Conservation (phyloP, 2,113 vertebrate genomes). For the Sterna hirundo region DNA sequence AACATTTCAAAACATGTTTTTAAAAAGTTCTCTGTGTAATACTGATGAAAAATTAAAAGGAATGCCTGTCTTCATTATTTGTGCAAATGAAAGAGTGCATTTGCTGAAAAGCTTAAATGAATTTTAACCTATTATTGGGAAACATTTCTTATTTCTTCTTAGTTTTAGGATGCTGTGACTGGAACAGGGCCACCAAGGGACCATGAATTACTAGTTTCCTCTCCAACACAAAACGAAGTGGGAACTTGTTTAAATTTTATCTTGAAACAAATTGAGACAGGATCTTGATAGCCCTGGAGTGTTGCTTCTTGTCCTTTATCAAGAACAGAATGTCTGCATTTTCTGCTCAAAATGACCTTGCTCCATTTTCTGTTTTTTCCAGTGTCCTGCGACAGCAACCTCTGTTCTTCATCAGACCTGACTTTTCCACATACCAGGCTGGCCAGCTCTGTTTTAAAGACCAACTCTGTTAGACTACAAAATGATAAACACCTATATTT, state of each 20-base stretch:
- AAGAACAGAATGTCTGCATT: background rate
- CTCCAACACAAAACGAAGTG: background rate
- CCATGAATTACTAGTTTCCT: background rate
- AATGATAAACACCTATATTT: background rate
- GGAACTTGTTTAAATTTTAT: background rate
- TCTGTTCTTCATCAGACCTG: background rate
- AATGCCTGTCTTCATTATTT: background rate
- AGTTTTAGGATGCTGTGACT: background rate
- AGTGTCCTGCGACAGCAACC: background rate
- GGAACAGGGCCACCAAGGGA: background rate
- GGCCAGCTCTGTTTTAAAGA: background rate
- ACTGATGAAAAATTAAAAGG: background rate
- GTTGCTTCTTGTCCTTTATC: background rate
- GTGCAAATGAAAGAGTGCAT: background rate
- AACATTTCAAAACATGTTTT: background rate
- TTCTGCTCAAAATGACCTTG: background rate
- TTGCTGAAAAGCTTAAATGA: background rate
- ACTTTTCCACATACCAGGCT: background rate
- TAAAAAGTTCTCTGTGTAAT: background rate
- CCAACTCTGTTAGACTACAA: background rate
- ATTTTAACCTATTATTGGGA: background rate
- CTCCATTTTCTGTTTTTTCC: background rate
- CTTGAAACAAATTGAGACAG: background rate
- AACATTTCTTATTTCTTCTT: background rate
- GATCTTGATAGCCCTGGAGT: background rate